phyloP scores from a whole-genome alignment of 1,140 invertebrate genomes.

The Halictus rubicundus region DNA sequence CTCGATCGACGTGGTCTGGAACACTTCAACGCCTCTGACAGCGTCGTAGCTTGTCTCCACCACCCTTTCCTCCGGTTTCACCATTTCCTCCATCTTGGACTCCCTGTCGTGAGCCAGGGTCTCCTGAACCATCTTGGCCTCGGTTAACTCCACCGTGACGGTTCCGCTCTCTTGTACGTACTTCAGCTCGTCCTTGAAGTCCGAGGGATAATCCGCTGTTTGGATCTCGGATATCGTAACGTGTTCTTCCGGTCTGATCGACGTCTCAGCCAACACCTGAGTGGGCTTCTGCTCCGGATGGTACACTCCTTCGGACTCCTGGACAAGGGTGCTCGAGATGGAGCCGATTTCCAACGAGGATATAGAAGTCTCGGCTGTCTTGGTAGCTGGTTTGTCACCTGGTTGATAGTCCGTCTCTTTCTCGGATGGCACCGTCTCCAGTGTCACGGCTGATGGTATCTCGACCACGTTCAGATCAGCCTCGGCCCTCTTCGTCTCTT shows the following conservation, averaged over 20 bases:
- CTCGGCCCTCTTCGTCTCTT: conserved; percentile 77
- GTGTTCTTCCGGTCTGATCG: conserved; percentile 81
- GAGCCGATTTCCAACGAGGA: conserved; percentile 81
- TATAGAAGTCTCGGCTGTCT: conserved; percentile 80
- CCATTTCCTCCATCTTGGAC: conserved; percentile 69
- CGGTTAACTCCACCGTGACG: conserved; percentile 78
- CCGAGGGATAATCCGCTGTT: conserved; percentile 80
- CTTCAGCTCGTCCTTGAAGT: conserved; percentile 81
- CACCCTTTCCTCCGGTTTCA: conserved; percentile 71
- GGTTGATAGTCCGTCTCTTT: conserved; percentile 81
- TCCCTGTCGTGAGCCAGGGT: conserved; percentile 82
- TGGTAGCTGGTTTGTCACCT: conserved; percentile 75
- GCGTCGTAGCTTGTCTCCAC: conserved; percentile 75
- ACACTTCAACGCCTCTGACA: conserved; percentile 80
- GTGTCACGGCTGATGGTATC: conserved; percentile 82
- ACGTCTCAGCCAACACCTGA: conserved; percentile 79
- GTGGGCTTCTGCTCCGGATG: conserved; percentile 74
- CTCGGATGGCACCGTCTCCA: conserved; percentile 82
- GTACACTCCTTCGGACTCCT: conserved; percentile 83
- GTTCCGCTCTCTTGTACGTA: conserved; percentile 81
- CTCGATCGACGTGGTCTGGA: conserved; percentile 81
- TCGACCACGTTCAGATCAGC: conserved; percentile 83
- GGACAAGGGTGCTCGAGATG: conserved; percentile 79
- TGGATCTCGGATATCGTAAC: conserved; percentile 81
- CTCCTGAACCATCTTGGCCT: conserved; percentile 83